Conservation (phyloP, 2,113 vertebrate species). For the Acrocephalus kingi region DNA sequence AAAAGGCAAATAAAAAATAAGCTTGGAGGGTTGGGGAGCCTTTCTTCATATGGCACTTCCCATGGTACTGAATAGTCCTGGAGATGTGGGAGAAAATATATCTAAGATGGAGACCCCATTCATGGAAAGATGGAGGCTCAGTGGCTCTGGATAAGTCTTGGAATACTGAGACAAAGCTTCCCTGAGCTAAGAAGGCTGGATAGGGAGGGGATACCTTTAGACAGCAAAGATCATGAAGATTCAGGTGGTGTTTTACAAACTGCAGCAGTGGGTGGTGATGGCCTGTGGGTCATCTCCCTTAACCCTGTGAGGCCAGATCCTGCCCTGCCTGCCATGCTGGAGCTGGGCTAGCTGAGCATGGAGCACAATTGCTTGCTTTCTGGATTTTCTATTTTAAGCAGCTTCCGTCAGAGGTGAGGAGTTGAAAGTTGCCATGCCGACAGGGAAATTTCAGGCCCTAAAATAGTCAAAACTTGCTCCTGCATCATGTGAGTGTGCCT, state of each 20-base stretch:
- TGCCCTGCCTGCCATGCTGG: not conserved
- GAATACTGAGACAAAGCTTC: not conserved
- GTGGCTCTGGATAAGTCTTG: not conserved
- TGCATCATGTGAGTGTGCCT: constrained; percentile 31
- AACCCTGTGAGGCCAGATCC: not conserved
- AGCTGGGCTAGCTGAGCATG: not conserved
- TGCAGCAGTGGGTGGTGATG: not conserved
- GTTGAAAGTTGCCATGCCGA: constrained; percentile 75
- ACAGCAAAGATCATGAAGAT: not conserved
- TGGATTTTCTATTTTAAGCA: constrained; percentile 48
- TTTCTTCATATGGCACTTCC: not conserved
- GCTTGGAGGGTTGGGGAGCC: rapidly evolving
- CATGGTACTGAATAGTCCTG: not conserved
- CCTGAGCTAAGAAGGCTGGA: not conserved
- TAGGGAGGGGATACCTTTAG: not conserved
- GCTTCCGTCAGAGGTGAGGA: constrained; percentile 64
- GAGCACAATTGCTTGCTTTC: not conserved
- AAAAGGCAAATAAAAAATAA: not conserved
- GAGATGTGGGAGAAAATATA: not conserved
- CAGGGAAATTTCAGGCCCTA: constrained; percentile 72
- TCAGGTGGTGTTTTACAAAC: not conserved
- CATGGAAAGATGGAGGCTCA: not conserved
- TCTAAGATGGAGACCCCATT: not conserved
- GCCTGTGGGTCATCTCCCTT: not conserved
- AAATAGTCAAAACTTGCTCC: constrained; percentile 70